Conservation (phyloP, 2,113 vertebrate genomes). For the Salvelinus namaycush region DNA sequence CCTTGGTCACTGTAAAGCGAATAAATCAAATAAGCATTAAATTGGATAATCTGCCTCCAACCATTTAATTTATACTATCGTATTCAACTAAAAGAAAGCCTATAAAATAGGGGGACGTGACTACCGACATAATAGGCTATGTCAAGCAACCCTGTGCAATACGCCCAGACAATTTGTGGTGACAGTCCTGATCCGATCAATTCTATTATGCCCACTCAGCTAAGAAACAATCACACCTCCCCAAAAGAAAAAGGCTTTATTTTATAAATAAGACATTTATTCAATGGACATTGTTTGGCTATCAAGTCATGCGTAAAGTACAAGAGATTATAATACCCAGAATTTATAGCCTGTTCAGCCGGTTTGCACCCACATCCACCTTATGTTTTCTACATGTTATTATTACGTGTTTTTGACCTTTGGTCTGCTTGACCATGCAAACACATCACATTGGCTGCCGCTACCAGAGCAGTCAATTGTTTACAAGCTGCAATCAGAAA, state of each 20-base stretch:
- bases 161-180: constrained; percentile 68
- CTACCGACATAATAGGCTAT: constrained; percentile 68
- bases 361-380: too few relatives aligned
- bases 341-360: too few relatives aligned
- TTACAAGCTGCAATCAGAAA: too few relatives aligned
- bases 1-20: constrained; percentile 11
- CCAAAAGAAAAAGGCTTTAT: constrained; percentile 37
- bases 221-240: constrained; percentile 58
- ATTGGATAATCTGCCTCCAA: constrained; percentile 41
- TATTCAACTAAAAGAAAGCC: too few relatives aligned
- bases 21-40: constrained; percentile 46
- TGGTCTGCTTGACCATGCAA: too few relatives aligned
- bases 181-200: too few relatives aligned
- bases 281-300: constrained; percentile 34
- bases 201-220: constrained; percentile 47
- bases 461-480: too few relatives aligned
- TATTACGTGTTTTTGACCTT: too few relatives aligned
- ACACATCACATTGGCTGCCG: too few relatives aligned
- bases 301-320: neutral
- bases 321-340: neutral
- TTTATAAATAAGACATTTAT: constrained; percentile 27
- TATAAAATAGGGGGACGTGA: too few relatives aligned
- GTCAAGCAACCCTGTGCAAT: constrained; percentile 46
- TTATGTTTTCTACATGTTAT: too few relatives aligned
- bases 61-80: too few relatives aligned